A percentile compares a stretch with the other conserved stretches of the same genome.
Evolutionary conservation across 2,888 invertebrate genomes (phyloP).

Genomic region (Norana najaformis): DNA sequence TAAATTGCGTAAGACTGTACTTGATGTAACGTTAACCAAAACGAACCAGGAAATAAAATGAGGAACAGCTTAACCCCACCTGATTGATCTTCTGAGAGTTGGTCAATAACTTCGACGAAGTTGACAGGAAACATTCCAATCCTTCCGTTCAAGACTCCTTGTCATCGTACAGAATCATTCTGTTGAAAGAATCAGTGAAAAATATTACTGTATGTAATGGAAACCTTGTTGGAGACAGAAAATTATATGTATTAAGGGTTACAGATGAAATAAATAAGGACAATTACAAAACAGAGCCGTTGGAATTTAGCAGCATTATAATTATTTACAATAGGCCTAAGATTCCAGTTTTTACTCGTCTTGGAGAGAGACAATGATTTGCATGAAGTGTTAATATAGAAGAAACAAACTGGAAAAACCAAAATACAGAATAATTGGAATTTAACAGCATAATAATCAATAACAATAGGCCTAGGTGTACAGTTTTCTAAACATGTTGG

Average conservation of each 20-base stretch:
- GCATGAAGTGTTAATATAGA: neutral
- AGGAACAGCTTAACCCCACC: neutral
- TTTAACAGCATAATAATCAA: neutral
- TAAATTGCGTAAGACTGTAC: too few relatives aligned
- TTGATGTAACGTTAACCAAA: neutral
- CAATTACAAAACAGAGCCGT: neutral
- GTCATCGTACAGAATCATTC: neutral
- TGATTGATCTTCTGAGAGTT: neutral
- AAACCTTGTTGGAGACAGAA: neutral
- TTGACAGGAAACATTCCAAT: neutral
- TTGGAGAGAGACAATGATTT: neutral
- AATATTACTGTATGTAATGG: too few relatives aligned
- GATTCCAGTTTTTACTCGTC: neutral
- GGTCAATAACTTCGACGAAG: neutral
- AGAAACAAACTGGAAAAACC: neutral
- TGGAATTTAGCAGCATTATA: neutral
- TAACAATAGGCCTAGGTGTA: neutral
- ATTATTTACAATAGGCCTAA: neutral
- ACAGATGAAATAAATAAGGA: neutral
- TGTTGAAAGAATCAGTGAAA: neutral
- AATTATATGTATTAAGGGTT: neutral
- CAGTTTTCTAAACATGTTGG: neutral
- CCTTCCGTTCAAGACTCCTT: slow-evolving; percentile 13
- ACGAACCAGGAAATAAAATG: neutral
- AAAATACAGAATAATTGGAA: neutral